These are phyloP conservation scores for Druceiella hillmani DNA, from an alignment of 2,888 invertebrate genomes.

Conservation along the genomic window DNA sequence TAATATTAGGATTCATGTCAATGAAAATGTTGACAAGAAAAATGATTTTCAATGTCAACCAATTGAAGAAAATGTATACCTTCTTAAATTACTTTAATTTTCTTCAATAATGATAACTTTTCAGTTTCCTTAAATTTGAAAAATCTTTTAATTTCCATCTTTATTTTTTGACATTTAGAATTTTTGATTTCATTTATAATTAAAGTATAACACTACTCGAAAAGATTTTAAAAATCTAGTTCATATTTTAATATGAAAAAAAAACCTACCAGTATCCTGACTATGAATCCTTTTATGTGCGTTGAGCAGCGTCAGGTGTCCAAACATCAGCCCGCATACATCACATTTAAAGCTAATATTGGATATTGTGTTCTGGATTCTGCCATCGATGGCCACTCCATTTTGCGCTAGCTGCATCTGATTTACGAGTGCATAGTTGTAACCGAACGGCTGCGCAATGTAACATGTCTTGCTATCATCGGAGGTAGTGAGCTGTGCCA, in stretches of 20 bases:
- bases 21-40: no score
- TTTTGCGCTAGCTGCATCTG: conserved; percentile 77
- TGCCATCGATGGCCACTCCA: conserved; percentile 30
- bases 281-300: conserved; percentile 81
- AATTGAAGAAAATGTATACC: no score
- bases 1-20: no score
- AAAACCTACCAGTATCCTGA: conserved; percentile 48
- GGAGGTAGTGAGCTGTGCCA: conserved; percentile 59
- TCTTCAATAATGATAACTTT: no score
- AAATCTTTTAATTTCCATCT: background rate
- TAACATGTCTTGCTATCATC: conserved; percentile 68
- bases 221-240: conserved; percentile 17
- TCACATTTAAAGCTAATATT: conserved; percentile 87
- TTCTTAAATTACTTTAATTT: no score
- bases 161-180: background rate
- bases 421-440: conserved; percentile 80
- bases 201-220: conserved; percentile 6
- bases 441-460: conserved; percentile 69
- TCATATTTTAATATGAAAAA: conserved; percentile 2
- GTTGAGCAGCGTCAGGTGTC: conserved; percentile 74
- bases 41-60: no score
- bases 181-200: background rate
- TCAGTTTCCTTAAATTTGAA: no score
- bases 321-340: conserved; percentile 81
- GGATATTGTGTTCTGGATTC: conserved; percentile 63